These are phyloP conservation scores for Halocaridina rubra DNA, from an alignment of 2,888 invertebrate species.

Conservation along the genomic window DNA sequence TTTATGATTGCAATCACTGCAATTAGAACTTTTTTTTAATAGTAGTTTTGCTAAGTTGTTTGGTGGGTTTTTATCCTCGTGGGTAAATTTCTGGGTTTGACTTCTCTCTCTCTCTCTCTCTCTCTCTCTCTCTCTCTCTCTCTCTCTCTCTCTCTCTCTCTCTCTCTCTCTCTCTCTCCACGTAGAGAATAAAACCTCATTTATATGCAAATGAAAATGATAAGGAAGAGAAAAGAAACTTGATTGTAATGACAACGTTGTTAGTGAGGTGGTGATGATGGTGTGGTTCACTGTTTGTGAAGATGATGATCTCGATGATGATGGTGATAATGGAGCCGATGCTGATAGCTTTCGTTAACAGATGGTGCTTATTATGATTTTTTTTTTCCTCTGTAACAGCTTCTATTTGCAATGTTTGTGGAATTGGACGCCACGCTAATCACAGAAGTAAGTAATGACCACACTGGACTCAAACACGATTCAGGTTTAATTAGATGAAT, in stretches of 20 bases:
- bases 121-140: neutral
- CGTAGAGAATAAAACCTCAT: neutral
- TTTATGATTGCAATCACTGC: too few relatives aligned
- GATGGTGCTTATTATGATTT: neutral
- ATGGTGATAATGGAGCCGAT: neutral
- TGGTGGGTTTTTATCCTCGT: too few relatives aligned
- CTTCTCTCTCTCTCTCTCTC: neutral
- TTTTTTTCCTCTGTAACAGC: too few relatives aligned
- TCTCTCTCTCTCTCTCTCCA: neutral
- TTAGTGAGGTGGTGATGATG: neutral
- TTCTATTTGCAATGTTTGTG: neutral
- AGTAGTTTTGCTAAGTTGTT: too few relatives aligned
- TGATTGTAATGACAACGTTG: neutral
- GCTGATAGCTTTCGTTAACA: neutral
- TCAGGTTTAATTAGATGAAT: too few relatives aligned
- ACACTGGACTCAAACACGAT: too few relatives aligned
- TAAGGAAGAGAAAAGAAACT: neutral
- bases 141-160: neutral
- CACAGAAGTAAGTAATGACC: too few relatives aligned
- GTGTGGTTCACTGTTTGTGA: neutral
- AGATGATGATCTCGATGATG: neutral
- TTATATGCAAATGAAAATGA: constrained; percentile 20
- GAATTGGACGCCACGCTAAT: too few relatives aligned
- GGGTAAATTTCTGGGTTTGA: too few relatives aligned
- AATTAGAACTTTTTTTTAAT: too few relatives aligned